Conservation (phyloP, 2,888 invertebrate species). For the Celastrina argiolus region DNA sequence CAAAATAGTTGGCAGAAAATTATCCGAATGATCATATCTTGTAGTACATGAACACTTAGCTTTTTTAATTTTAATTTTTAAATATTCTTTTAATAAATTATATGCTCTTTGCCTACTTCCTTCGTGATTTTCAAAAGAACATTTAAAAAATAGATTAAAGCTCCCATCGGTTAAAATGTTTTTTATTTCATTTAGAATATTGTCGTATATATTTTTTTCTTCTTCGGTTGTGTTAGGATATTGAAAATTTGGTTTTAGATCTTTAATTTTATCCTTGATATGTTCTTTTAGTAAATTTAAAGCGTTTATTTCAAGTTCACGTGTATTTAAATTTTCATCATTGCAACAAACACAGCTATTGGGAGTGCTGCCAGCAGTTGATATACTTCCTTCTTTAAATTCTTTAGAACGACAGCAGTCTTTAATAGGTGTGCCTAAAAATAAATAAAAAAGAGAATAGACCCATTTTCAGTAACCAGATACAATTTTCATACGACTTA, state of each 20-base stretch:
- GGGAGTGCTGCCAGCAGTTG: neutral
- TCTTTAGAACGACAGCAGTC: neutral
- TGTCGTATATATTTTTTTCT: constrained; percentile 50
- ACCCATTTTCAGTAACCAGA: neutral
- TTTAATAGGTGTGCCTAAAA: neutral
- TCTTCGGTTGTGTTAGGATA: constrained; percentile 46
- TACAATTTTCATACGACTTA: neutral
- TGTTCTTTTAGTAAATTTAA: constrained; percentile 61
- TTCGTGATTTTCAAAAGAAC: constrained; percentile 38
- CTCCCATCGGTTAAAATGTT: constrained; percentile 53
- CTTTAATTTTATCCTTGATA: constrained; percentile 52
- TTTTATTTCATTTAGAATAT: constrained; percentile 54
- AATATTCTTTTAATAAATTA: constrained; percentile 62
- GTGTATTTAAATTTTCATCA: constrained; percentile 39
- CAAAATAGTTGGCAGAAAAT: constrained; percentile 48
- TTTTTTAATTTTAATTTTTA: constrained; percentile 61
- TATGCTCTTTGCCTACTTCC: constrained; percentile 65
- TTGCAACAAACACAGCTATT: constrained; percentile 52
- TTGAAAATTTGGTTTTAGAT: constrained; percentile 45
- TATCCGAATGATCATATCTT: constrained; percentile 39
- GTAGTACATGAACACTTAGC: constrained; percentile 52
- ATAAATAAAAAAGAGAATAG: neutral
- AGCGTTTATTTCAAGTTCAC: constrained; percentile 60
- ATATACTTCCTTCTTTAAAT: constrained; percentile 14
- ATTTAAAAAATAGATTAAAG: constrained; percentile 47